phyloP scores from a whole-genome alignment of 53 echinoderm and acorn worm species.

The Mesocentrotus franciscanus region DNA sequence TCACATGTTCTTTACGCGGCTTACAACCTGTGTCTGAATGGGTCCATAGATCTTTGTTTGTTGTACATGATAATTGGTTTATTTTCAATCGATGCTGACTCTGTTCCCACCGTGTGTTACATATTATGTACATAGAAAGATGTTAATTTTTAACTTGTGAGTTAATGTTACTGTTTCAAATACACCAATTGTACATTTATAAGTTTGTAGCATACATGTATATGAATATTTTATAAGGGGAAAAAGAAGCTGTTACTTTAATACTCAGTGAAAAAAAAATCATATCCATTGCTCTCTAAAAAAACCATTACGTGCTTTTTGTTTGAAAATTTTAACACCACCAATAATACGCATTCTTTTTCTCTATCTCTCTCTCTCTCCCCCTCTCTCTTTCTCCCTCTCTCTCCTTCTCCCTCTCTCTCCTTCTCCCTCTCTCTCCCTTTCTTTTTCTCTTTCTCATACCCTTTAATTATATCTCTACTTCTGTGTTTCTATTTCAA shows the following conservation, averaged over 20 bases:
- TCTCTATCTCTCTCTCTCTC: background rate
- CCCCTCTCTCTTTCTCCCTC: background rate
- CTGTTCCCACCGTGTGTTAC: background rate
- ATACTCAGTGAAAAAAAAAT: background rate
- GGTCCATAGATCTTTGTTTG: background rate
- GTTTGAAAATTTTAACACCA: background rate
- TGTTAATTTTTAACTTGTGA: background rate
- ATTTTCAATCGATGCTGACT: background rate
- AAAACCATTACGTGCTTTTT: background rate
- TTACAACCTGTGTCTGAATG: background rate
- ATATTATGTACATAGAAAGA: background rate
- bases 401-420: background rate
- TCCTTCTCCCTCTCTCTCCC: background rate
- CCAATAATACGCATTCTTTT: background rate
- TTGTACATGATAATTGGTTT: background rate
- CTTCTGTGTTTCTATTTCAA: too few species aligned
- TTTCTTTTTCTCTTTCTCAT: background rate
- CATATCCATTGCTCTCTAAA: constrained; percentile 1
- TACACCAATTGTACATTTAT: background rate
- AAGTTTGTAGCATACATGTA: background rate
- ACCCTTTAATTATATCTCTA: too few species aligned
- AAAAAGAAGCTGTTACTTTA: background rate
- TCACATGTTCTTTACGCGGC: background rate
- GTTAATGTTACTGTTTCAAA: background rate
- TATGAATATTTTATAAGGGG: background rate